Base-by-base conservation (phyloP, 2,797 vertebrate genomes). In the Myotis findleyi region DNA sequence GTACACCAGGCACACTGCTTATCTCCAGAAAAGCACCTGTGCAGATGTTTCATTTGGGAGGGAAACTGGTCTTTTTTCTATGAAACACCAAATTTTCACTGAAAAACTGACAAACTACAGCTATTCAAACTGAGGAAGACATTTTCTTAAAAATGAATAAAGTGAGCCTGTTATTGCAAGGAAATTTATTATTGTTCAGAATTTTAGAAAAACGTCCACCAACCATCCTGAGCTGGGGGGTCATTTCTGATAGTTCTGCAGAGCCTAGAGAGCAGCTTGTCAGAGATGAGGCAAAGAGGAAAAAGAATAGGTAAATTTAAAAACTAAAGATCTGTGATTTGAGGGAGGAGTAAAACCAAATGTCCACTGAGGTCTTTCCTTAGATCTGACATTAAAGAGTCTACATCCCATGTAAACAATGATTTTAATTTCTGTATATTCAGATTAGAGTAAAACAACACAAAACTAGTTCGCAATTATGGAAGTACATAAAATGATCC, bases 11-110 rank as follows among this genome's bases (percentile, higher is more conserved):
- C 49, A 36, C 8, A 10, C 27, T 13, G 16, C 49, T 25, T 17
- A 11, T 9, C 5, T 6, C 2, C 4, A 64, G 33, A 53, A 51
- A 72, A 41, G 41, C 41, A 21, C 27, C 13, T 0, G 5, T 5
- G 41, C 9, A 16, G 6, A 9, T 27, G 30, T 59, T 23, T 49
- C n/a, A 16, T 6, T 1, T 20, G 10, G 30, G 25, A 59, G 27
- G 59, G 66, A 55, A n/a, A 13, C 0, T 2, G 59, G 25, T 1
- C 0, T 33, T 16, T 18, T 49, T n/a, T 44, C 57, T 33, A 3
- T 0, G 11, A 27, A 21, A 62, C 16, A 20, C 5, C 25, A 18
- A 27, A 13, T 4, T 80, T 8, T 23, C 21, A 38, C 5, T 18
- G 11, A 3, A n/a, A 77, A 27, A 49, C 33, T 16, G 27, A 41